A percentile compares a stretch with the other conserved stretches of the same genome.
phyloP scores from a whole-genome alignment of 2,888 invertebrate genomes.

The Parelbella ahira region DNA sequence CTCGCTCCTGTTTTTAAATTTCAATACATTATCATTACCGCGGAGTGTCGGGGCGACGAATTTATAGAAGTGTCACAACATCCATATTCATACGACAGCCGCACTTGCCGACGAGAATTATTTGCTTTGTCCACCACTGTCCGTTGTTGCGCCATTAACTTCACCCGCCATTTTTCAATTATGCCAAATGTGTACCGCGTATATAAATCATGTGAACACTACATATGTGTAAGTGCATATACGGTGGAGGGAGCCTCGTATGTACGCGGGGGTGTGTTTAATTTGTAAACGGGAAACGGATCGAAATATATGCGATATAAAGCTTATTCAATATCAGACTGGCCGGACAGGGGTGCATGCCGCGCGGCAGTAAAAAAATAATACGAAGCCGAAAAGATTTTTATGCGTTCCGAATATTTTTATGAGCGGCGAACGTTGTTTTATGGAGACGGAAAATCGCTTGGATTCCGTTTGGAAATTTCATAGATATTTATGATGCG shows the following conservation, averaged over 20 bases:
- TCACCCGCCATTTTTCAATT: conserved; percentile 75
- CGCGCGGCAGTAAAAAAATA: conserved; percentile 35
- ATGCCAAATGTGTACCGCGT: conserved; percentile 72
- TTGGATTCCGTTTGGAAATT: conserved; percentile 18
- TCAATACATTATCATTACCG: conserved; percentile 27
- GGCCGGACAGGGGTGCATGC: conserved; percentile 44
- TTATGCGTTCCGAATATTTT: conserved; percentile 39
- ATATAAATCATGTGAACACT: conserved; percentile 63
- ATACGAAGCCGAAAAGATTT: conserved; percentile 38
- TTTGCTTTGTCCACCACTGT: conserved; percentile 55
- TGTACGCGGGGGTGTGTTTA: conserved; percentile 54
- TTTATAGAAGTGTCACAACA: conserved; percentile 33
- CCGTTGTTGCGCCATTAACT: conserved; percentile 52
- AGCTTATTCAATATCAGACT: conserved; percentile 49
- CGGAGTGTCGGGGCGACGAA: conserved; percentile 25
- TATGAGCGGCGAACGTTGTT: conserved; percentile 29
- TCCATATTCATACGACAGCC: conserved; percentile 34
- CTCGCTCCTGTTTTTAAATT: conserved; percentile 9
- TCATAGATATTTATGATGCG: conserved; percentile 23
- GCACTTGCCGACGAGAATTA: conserved; percentile 45
- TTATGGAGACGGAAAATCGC: conserved; percentile 29
- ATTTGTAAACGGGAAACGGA: conserved; percentile 69
- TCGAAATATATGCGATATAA: conserved; percentile 52
- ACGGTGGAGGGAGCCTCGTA: conserved; percentile 35
- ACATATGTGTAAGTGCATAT: conserved; percentile 37